A percentile compares a stretch with the other conserved stretches of the same genome.
phyloP scores from a whole-genome alignment of 1,140 invertebrate genomes.

The Cotesia glomerata region DNA sequence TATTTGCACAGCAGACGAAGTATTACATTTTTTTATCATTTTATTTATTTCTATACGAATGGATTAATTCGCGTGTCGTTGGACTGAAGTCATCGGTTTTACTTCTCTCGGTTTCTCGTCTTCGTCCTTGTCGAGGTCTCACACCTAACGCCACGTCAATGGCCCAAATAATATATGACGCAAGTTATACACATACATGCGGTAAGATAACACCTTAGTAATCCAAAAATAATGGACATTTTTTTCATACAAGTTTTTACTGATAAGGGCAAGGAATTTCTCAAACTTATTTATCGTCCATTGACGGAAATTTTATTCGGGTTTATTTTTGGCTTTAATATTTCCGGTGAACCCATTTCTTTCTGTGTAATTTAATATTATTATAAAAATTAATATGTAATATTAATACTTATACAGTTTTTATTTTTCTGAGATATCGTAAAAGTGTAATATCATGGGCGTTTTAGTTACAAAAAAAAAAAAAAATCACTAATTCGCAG shows the following conservation, averaged over 20 bases:
- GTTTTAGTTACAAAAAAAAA: too few relatives aligned
- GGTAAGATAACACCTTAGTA: constrained; percentile 35
- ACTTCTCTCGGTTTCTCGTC: constrained; percentile 26
- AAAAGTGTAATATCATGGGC: too few relatives aligned
- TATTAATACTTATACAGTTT: too few relatives aligned
- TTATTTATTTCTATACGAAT: too few relatives aligned
- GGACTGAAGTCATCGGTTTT: constrained; percentile 13
- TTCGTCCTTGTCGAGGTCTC: constrained; percentile 58
- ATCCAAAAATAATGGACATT: constrained; percentile 7
- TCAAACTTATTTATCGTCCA: too few relatives aligned
- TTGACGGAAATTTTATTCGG: neutral
- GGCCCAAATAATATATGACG: constrained; percentile 55
- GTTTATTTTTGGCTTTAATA: too few relatives aligned
- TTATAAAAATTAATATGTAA: too few relatives aligned
- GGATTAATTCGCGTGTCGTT: constrained; percentile 1
- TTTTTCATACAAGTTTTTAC: neutral
- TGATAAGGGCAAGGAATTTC: too few relatives aligned
- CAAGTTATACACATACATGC: constrained; percentile 41
- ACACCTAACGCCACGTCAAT: constrained; percentile 51
- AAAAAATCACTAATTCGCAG: too few relatives aligned
- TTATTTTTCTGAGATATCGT: too few relatives aligned
- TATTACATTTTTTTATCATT: neutral
- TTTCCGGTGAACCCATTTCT: too few relatives aligned
- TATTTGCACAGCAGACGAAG: neutral
- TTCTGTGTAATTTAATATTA: too few relatives aligned